Evolutionary conservation across 2,797 vertebrate genomes (phyloP).

Genomic region (Leptoclinus maculatus): DNA sequence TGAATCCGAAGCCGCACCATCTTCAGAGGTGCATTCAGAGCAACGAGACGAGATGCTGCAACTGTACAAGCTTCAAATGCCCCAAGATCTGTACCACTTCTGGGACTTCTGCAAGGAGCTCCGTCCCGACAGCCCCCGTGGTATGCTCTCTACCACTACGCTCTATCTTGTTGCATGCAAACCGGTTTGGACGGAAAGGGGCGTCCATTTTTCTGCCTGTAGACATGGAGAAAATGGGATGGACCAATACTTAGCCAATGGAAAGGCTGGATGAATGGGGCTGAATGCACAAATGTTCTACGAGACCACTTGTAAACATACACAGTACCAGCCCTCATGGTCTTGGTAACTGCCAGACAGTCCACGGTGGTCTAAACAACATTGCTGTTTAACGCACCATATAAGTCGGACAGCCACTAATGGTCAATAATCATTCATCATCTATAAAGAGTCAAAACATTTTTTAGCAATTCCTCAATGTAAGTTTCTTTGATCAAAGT

Average conservation of each 20-base stretch:
- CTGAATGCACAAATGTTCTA: background rate
- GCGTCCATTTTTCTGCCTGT: background rate
- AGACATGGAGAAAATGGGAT: background rate
- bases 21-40: conserved; percentile 60
- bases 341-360: too few relatives aligned
- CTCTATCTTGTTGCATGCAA: background rate
- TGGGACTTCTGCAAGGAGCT: conserved; percentile 94
- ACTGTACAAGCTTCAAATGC: conserved; percentile 89
- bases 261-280: background rate
- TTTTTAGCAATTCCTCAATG: background rate
- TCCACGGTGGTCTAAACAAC: background rate
- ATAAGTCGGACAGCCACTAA: background rate
- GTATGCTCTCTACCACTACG: conserved; percentile 72
- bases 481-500: background rate
- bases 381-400: background rate
- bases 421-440: too few relatives aligned
- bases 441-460: background rate
- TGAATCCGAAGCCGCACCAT: conserved; percentile 47
- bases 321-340: background rate
- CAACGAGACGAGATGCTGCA: conserved; percentile 86
- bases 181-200: background rate
- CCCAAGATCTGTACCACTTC: conserved; percentile 94
- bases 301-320: background rate
- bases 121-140: conserved; percentile 86
- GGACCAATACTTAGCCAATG: background rate